Base-by-base conservation (phyloP, 2,113 vertebrate species). In the Centropristis striata region DNA sequence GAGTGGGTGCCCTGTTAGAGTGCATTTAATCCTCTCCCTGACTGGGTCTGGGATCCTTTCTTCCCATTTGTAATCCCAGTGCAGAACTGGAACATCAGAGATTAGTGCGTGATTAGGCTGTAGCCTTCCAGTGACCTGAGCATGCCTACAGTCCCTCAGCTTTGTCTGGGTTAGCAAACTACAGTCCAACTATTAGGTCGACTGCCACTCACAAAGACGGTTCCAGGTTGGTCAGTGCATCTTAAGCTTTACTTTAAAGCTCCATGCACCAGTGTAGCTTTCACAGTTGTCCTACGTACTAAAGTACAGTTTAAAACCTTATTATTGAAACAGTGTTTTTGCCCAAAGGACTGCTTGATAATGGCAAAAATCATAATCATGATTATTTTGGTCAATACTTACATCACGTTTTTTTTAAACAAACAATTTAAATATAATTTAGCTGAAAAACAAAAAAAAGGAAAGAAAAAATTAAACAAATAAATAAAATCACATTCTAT, bases 51-150 rank as follows among this genome's bases (percentile, higher is more conserved):
- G 66, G 78, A 85, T 81, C 47, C 55, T 85, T 84, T 85, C 60
- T 74, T 87, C 32, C 74, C 57, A 50, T 79, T 81, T 71, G 74
- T 90, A 88, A 90, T 90, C 83, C 74, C 59, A 77, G 63, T 57
- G 58, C 60, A 59, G 80, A 87, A 88, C 86, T 92, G 82, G 87
- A 90, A 92, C 91, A 87, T 92, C 74, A 72, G 80, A 90, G 90
- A 92, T 92, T 92, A 93, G 82, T 72, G 37, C 12, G 42, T 85
- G 77, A 84, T 90, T 82, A 86, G 81, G 51, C 54, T 77, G 49
- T 63, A 78, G 46, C 65, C 21, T 51, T 81, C 60, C 41, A 57
- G 21, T 81, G 69, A 78, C 71, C 80, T 57, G 36, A 41, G 25
- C 67, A 8, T 41, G 65, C 32, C 66, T 51, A 51, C 58, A 44